Conservation (phyloP, 2,113 vertebrate genomes). For the Rhinoptilus africanus region DNA sequence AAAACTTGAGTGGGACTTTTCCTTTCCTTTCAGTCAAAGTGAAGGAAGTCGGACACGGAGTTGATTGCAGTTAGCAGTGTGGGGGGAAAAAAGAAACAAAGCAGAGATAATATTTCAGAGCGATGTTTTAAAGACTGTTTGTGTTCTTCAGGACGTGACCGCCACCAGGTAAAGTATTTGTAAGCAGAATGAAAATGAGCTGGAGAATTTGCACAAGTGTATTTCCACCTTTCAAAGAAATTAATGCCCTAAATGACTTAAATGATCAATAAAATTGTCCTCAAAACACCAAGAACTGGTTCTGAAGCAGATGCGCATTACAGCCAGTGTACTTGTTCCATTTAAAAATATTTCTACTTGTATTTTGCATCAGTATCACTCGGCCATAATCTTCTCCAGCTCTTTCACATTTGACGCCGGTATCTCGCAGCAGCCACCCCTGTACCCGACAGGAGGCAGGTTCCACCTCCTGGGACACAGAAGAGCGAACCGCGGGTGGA, state of each 20-base stretch:
- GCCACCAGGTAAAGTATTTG: background rate
- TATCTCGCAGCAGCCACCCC: background rate
- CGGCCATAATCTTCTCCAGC: background rate
- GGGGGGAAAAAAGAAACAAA: background rate
- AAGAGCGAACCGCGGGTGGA: background rate
- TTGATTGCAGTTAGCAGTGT: background rate
- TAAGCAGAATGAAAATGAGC: background rate
- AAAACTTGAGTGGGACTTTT: background rate
- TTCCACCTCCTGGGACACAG: fast-evolving
- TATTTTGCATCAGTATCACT: background rate
- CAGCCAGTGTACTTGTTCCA: background rate
- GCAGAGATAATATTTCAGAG: background rate
- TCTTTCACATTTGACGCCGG: background rate
- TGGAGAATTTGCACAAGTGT: background rate
- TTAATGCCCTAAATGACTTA: background rate
- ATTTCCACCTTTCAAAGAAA: background rate
- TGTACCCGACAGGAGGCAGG: background rate
- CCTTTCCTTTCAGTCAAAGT: background rate
- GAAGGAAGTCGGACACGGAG: background rate
- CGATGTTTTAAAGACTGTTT: background rate
- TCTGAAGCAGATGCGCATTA: background rate
- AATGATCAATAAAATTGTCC: background rate
- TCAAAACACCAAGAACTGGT: background rate
- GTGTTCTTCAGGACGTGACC: background rate
- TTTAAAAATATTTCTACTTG: background rate